Evolutionary conservation across 2,113 vertebrate species (phyloP), one percentile per base, ranked within the genome.

Genomic region (Lamprologus speciosus): DNA sequence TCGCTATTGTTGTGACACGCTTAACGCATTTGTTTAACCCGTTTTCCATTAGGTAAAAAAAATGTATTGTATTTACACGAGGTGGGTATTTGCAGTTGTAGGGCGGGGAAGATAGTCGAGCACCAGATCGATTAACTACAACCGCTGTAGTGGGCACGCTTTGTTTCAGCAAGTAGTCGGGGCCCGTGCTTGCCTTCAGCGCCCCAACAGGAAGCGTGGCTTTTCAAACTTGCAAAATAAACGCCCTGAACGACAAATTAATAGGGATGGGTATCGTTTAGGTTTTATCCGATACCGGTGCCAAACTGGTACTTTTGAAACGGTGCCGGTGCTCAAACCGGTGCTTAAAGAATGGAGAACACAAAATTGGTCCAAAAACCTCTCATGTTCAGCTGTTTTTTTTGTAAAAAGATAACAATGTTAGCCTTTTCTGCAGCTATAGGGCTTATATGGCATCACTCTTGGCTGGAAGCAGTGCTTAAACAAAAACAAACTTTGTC

Each of bases 81-180:
- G 3, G 5, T 47, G 10, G 1, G 9, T 65, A 10, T 80, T 26
- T 45, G 19, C 2, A 21, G 8, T 35, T 88, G 16, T 6, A 9
- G n/a, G 57, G 81, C 4, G 53, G 19, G 58, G 11, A 21, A 14
- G 28, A 17, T 5, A 26, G 13, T n/a, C 53, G 26, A 31, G 37
- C 10, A 57, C 8, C 19, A 4, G 33, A 79, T 35, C 16, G 53
- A 78, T 21, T 4, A 40, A 82, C 16, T 26, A 4, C 17, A 55
- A 54, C 58, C 23, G 13, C 14, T 19, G 21, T 50, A 10, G 87
- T 75, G 47, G 54, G 33, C 91, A 88, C 45, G 84, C 90, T 65
- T 82, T 28, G 33, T 82, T 88, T 84, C 93, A 93, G 90, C 28
- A 93, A 85, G n/a, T 94, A 94, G 92, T 21, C 87, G 60, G 85